These are phyloP conservation scores for Bradypodion pumilum DNA, from an alignment of 2,797 vertebrate species.

Conservation along the genomic window DNA sequence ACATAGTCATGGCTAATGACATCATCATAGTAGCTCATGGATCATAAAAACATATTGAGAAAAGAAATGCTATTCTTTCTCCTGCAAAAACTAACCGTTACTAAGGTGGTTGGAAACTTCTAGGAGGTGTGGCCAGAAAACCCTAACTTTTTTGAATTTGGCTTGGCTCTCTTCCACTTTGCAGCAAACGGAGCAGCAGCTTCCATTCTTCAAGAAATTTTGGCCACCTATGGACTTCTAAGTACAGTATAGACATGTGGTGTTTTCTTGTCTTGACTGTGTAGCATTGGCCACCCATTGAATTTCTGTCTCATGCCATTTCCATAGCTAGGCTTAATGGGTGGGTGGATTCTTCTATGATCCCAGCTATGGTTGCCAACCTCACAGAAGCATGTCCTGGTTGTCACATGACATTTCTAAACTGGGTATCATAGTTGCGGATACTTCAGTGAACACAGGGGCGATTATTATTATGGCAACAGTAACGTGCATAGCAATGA, in stretches of 20 bases:
- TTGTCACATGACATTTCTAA: background rate
- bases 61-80: too few species aligned
- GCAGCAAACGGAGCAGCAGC: background rate
- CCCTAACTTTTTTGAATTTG: too few species aligned
- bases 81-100: too few species aligned
- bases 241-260: background rate
- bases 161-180: background rate
- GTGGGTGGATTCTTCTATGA: background rate
- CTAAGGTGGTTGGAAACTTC: too few species aligned
- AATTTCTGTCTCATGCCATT: background rate
- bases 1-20: too few species aligned
- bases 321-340: background rate
- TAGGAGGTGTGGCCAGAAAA: too few species aligned
- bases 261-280: background rate
- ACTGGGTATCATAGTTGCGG: background rate
- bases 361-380: background rate
- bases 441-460: background rate
- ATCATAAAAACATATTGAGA: too few species aligned
- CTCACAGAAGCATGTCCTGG: background rate
- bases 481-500: background rate
- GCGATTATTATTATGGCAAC: background rate
- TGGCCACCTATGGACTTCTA: background rate
- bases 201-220: background rate
- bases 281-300: background rate
- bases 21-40: too few species aligned